A percentile compares a stretch with the other conserved stretches of the same genome.
phyloP scores from a whole-genome alignment of 1,140 invertebrate species.

The Himalopsyche phryganea region DNA sequence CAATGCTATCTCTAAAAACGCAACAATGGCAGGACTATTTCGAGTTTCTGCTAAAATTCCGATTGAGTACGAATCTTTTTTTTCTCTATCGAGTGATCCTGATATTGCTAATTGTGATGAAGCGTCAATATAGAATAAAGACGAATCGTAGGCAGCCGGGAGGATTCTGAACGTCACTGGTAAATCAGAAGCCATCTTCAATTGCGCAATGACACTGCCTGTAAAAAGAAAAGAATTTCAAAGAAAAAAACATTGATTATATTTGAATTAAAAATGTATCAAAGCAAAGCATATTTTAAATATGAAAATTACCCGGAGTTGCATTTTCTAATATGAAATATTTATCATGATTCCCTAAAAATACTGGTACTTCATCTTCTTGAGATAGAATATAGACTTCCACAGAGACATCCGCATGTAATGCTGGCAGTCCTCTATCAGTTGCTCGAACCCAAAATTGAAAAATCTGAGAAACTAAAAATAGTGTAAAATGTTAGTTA shows the following conservation, averaged over 20 bases:
- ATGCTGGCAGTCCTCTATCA: slow-evolving; percentile 63
- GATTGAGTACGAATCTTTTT: slow-evolving; percentile 63
- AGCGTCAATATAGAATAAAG: slow-evolving; percentile 27
- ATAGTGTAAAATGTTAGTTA: too few species aligned
- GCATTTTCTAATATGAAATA: slow-evolving; percentile 75
- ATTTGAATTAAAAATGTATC: background rate
- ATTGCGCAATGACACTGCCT: slow-evolving; percentile 61
- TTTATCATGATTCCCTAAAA: slow-evolving; percentile 65
- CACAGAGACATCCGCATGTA: slow-evolving; percentile 72
- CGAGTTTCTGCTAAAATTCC: slow-evolving; percentile 71
- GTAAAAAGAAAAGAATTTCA: slow-evolving; percentile 9
- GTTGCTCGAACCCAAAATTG: slow-evolving; percentile 81
- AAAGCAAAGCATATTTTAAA: background rate
- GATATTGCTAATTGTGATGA: slow-evolving; percentile 23
- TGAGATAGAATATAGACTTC: slow-evolving; percentile 69
- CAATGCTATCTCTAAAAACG: slow-evolving; percentile 69
- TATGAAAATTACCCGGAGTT: slow-evolving; percentile 41
- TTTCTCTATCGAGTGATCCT: slow-evolving; percentile 67
- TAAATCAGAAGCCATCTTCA: slow-evolving; percentile 50
- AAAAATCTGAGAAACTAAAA: slow-evolving; percentile 56
- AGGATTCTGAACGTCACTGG: slow-evolving; percentile 25
- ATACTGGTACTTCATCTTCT: slow-evolving; percentile 64
- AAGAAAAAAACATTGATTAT: background rate
- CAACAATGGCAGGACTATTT: slow-evolving; percentile 66
- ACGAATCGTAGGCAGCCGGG: slow-evolving; percentile 22